Percentiles rank a stretch among this genome's conserved stretches.
Evolutionary conservation across 2,888 invertebrate genomes (phyloP).

Genomic region (Empis stercorea): DNA sequence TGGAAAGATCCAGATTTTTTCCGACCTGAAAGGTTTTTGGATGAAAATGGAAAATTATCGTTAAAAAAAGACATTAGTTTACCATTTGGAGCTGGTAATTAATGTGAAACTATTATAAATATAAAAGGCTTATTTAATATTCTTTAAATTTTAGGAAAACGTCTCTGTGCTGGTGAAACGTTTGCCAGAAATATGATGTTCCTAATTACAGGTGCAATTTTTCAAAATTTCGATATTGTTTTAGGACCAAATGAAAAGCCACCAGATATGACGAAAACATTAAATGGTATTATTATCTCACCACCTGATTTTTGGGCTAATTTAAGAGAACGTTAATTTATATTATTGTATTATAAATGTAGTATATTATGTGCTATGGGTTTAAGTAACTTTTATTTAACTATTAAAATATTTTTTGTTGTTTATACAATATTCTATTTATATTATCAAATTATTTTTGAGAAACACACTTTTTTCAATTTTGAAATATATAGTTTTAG

Average conservation of each 20-base stretch:
- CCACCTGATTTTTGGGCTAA: conserved; percentile 49
- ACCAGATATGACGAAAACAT: conserved; percentile 33
- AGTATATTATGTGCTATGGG: too few species aligned
- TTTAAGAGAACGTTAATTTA: conserved; percentile 20
- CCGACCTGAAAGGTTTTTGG: conserved; percentile 52
- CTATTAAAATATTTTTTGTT: too few species aligned
- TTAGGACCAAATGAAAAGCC: conserved; percentile 39
- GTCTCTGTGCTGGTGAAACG: conserved; percentile 59
- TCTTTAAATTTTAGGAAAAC: conserved; percentile 38
- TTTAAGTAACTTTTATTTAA: too few species aligned
- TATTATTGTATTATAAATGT: too few species aligned
- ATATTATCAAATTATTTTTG: too few species aligned
- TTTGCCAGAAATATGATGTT: conserved; percentile 54
- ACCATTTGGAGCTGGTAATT: conserved; percentile 52
- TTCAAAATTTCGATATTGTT: conserved; percentile 49
- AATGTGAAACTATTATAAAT: background rate
- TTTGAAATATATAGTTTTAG: too few species aligned
- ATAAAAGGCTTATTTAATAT: background rate
- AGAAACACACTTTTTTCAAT: too few species aligned
- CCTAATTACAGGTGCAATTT: conserved; percentile 43
- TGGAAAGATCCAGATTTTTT: conserved; percentile 56
- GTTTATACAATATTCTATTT: too few species aligned
- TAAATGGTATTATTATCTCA: conserved; percentile 41
- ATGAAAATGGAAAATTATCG: conserved; percentile 40
- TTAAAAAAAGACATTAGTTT: conserved; percentile 45